These are phyloP conservation scores for Stomatorhinus ivindoensis DNA, from an alignment of 2,113 vertebrate species.

Conservation along the genomic window DNA sequence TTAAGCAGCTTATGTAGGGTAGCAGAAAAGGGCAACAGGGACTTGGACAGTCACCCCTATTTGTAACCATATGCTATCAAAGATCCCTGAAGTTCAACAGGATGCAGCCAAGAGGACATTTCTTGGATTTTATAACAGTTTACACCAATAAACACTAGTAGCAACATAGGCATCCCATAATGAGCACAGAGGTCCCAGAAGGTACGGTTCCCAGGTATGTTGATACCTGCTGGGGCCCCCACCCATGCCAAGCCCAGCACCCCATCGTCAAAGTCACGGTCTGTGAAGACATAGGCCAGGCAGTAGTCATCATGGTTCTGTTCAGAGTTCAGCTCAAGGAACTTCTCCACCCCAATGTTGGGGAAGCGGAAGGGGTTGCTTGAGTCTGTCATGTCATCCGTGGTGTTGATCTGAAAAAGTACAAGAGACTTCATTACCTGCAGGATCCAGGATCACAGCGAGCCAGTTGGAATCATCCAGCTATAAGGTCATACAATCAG, in stretches of 20 bases:
- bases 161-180: background rate
- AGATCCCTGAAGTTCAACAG: background rate
- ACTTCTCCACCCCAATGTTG: constrained; percentile 98
- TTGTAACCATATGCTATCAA: background rate
- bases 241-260: constrained; percentile 97
- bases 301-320: constrained; percentile 99
- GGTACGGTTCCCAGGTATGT: background rate
- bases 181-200: background rate
- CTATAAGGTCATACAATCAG: background rate
- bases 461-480: background rate
- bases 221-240: constrained; percentile 88
- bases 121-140: background rate
- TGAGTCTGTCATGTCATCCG: constrained; percentile 74
- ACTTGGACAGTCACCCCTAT: background rate
- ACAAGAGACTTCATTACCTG: constrained; percentile 13
- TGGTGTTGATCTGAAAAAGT: constrained; percentile 85
- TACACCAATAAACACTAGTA: background rate
- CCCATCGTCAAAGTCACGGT: constrained; percentile 95
- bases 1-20: background rate
- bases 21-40: background rate
- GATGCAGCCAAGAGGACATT: background rate
- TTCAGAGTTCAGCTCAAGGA: constrained; percentile 93
- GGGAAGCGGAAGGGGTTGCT: constrained; percentile 95
- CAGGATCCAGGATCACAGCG: background rate
- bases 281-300: constrained; percentile 95